phyloP scores from a whole-genome alignment of 2,797 vertebrate genomes.

The Sciurus vulgaris region DNA sequence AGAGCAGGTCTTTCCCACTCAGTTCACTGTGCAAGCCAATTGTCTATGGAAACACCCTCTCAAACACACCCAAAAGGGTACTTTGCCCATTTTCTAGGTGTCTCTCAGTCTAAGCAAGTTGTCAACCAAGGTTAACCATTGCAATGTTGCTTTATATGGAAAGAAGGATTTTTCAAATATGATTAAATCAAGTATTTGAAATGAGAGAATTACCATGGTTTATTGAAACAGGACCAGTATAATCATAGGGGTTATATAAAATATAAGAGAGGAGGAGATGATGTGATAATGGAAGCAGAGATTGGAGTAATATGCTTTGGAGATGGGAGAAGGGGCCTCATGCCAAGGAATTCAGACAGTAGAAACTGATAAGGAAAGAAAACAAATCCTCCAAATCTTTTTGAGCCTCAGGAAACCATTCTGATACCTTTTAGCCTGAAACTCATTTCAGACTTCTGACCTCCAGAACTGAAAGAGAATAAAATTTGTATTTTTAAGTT shows the following conservation, averaged over 20 bases:
- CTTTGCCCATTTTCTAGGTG: background rate
- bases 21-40: background rate
- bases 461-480: background rate
- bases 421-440: background rate
- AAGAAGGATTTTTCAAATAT: background rate
- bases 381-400: background rate
- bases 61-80: background rate
- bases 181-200: constrained; percentile 32
- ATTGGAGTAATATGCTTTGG: background rate
- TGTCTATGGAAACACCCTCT: background rate
- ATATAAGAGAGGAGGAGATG: background rate
- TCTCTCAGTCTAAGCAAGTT: background rate
- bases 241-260: background rate
- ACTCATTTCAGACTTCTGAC: background rate
- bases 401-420: background rate
- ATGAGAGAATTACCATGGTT: background rate
- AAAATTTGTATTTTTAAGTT: background rate
- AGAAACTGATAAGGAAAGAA: background rate
- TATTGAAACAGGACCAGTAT: background rate
- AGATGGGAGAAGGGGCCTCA: too few relatives aligned
- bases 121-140: background rate
- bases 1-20: background rate
- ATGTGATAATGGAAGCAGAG: background rate
- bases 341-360: background rate
- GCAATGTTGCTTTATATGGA: background rate